A percentile compares a stretch with the other conserved stretches of the same genome.
Evolutionary conservation across 2,113 vertebrate genomes (phyloP).

Genomic region (Sturnira hondurensis): DNA sequence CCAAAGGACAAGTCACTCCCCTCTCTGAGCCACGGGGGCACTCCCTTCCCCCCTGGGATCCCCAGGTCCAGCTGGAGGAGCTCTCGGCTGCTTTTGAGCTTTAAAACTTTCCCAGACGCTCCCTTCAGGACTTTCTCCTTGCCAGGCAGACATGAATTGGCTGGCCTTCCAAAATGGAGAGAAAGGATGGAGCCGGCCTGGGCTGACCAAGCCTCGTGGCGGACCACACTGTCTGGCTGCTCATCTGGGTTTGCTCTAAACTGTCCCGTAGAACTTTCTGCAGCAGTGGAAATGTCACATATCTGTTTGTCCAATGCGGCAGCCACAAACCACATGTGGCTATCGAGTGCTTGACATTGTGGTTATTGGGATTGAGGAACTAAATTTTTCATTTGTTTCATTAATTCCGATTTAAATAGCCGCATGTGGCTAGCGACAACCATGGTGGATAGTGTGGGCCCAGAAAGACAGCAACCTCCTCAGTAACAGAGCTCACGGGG

Average conservation of each 20-base stretch:
- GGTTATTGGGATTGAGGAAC: neutral
- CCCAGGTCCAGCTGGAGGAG: neutral
- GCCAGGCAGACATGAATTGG: neutral
- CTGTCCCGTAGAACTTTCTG: neutral
- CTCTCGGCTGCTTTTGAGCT: neutral
- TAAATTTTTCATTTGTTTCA: neutral
- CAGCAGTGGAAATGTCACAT: fast-evolving
- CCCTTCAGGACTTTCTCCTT: neutral
- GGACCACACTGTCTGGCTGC: neutral
- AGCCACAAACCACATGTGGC: neutral
- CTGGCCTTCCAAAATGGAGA: neutral
- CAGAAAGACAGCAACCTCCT: neutral
- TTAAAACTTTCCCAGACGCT: neutral
- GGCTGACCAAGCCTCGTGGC: neutral
- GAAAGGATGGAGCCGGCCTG: neutral
- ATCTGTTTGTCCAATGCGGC: too few species aligned
- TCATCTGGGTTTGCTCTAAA: neutral
- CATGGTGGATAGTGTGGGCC: neutral
- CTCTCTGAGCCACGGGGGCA: neutral
- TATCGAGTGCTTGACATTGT: neutral
- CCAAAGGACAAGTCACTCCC: neutral
- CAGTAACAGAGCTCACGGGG: neutral
- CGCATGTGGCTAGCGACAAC: neutral
- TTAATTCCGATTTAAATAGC: neutral
- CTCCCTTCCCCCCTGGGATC: neutral